Evolutionary conservation across 2,888 invertebrate genomes (phyloP), one percentile per base, ranked within the genome.

Genomic region (Chloromyia formosa): DNA sequence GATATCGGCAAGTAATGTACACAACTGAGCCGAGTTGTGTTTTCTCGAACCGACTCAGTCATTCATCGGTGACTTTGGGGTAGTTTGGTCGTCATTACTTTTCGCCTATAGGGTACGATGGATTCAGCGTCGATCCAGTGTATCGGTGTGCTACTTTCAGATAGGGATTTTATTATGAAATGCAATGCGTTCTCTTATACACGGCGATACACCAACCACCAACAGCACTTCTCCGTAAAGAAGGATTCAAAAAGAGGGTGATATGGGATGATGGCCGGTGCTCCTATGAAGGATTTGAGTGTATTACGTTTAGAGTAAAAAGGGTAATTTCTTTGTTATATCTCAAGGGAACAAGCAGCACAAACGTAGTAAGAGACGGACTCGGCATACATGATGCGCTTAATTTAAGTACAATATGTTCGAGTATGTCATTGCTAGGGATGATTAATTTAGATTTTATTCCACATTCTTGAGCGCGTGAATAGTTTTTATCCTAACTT

Each of bases 241-340:
- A 35, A 27, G 23, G 12, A 62, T 56, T 20, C 56, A 20, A 62
- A 20, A 27, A 1, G 27, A 62, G 27, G 62, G 23, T 16, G 23
- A 35, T 27, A 18, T 4, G 62, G 62, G 27, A 16, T n/a, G 14
- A 53, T 16, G 20, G 16, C 20, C 10, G 18, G 56, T 16, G 22
- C 2, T n/a, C 16, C 56, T 42, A 53, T 7, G 49, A 22, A 22
- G 53, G n/a, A 40, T 45, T 23, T 27, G 42, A 40, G 49, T 68
- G 53, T 16, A 49, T 7, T 16, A 22, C 16, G 16, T 18, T 14
- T 23, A 16, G 20, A 18, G 23, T 12, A 42, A 66, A 68, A 68
- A 27, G 68, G 68, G 68, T 68, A 68, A 68, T 68, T 68, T 49
- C 42, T 40, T 64, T 64, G 40, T 64, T 64, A 18, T 64, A 64